Base-by-base conservation (phyloP, 2,888 invertebrate species). In the Meloe dianella region DNA sequence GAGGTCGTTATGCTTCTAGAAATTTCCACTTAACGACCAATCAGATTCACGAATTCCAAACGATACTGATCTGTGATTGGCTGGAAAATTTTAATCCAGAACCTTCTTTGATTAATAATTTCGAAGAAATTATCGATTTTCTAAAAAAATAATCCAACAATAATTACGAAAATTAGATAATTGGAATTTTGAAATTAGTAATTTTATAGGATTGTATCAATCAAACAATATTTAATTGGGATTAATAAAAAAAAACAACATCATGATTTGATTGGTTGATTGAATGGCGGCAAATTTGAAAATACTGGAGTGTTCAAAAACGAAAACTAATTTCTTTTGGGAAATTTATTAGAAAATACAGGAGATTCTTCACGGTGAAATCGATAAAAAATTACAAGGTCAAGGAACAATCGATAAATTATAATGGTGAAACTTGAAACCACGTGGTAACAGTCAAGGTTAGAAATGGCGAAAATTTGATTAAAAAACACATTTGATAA, bases 1-100 rank as follows among this genome's bases (percentile, higher is more conserved):
- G 67, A 66, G 72, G 74, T 72, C 78, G 72, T 67, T 73, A 77
- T 74, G 71, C 70, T 82, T 82, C 83, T 79, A 80, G 84, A 84
- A 84, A 63, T 68, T 80, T 82, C 80, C 70, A 73, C 47, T 20
- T 27, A 30, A 24, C 64, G 61, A 71, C 82, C 82, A 82, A 82
- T 81, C 64, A 73, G 41, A 70, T 54, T 57, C 59, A 63, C 65
- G 66, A 60, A 63, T 68, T 62, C 54, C 57, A 47, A 32, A 14
- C 20, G 17, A 51, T 30, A 22, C 63, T 51, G 54, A 35, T 54
- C 56, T 61, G 41, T 67, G 67, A 76, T 77, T 75, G 78, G 76
- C 69, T 35, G 61, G 65, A 10, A 10, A 29, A 17, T 30, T 35
- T 62, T 51, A 1, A 4, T 64, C 67, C 64, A 61, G 67, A 67